Evolutionary conservation across 2,888 invertebrate genomes (phyloP).

Genomic region (Rugalucina vietnamica): DNA sequence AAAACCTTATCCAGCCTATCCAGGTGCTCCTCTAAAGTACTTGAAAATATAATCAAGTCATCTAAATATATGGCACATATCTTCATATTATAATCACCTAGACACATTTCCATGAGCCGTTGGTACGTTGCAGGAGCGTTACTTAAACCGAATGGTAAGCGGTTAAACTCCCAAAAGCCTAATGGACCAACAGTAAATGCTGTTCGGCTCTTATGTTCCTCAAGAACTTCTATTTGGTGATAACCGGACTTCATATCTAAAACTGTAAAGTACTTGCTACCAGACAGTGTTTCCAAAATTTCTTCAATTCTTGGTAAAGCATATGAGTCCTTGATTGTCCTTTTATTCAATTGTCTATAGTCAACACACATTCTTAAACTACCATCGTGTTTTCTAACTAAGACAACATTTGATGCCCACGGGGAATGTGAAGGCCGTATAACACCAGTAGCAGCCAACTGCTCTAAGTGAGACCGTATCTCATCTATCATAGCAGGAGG

Average conservation of each 20-base stretch:
- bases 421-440: slow-evolving; percentile 47
- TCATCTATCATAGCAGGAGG: too few relatives aligned
- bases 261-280: slow-evolving; percentile 40
- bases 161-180: slow-evolving; percentile 39
- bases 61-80: slow-evolving; percentile 37
- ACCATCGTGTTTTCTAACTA: slow-evolving; percentile 38
- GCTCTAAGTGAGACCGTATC: too few relatives aligned
- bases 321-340: slow-evolving; percentile 50
- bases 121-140: slow-evolving; percentile 45
- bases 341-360: slow-evolving; percentile 37
- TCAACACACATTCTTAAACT: slow-evolving; percentile 50
- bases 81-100: slow-evolving; percentile 39
- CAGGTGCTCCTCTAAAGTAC: slow-evolving; percentile 34
- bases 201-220: slow-evolving; percentile 29
- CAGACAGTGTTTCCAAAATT: slow-evolving; percentile 39
- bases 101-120: slow-evolving; percentile 32
- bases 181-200: slow-evolving; percentile 42
- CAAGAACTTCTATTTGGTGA: slow-evolving; percentile 48
- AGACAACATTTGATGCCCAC: slow-evolving; percentile 45
- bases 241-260: slow-evolving; percentile 48
- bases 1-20: too few relatives aligned
- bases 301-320: slow-evolving; percentile 50
- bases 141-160: slow-evolving; percentile 48
- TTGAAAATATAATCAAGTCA: slow-evolving; percentile 20
- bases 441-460: slow-evolving; percentile 31